phyloP scores from a whole-genome alignment of 2,113 vertebrate genomes.

The Eulemur macaco region DNA sequence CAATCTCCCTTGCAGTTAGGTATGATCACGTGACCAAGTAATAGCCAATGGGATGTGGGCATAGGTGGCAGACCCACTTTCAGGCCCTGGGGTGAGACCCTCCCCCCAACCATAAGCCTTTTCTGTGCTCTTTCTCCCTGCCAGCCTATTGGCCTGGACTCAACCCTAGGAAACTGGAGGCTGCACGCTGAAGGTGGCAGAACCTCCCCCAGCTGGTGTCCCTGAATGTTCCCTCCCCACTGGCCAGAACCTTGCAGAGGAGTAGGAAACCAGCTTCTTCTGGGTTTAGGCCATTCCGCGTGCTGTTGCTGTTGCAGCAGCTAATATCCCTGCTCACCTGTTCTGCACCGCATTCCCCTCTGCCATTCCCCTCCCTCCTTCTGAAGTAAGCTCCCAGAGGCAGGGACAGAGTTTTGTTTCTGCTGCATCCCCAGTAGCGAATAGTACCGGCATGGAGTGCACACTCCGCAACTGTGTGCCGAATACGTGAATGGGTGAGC shows the following conservation, averaged over 20 bases:
- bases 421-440: neutral
- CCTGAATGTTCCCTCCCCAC: neutral
- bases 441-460: neutral
- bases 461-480: neutral
- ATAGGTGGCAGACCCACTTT: neutral
- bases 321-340: fast-evolving
- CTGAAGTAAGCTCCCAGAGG: neutral
- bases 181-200: neutral
- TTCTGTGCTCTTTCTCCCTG: neutral
- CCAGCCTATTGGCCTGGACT: neutral
- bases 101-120: neutral
- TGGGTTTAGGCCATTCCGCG: neutral
- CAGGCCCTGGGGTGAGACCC: neutral
- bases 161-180: neutral
- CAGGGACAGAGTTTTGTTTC: neutral
- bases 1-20: neutral
- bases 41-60: neutral
- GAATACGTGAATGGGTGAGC: neutral
- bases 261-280: neutral
- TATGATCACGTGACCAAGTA: neutral
- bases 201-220: neutral
- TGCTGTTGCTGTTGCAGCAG: neutral
- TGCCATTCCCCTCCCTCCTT: neutral
- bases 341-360: neutral
- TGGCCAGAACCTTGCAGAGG: neutral